Evolutionary conservation across 2,888 invertebrate species (phyloP).

Genomic region (Ornithoptera priamus): DNA sequence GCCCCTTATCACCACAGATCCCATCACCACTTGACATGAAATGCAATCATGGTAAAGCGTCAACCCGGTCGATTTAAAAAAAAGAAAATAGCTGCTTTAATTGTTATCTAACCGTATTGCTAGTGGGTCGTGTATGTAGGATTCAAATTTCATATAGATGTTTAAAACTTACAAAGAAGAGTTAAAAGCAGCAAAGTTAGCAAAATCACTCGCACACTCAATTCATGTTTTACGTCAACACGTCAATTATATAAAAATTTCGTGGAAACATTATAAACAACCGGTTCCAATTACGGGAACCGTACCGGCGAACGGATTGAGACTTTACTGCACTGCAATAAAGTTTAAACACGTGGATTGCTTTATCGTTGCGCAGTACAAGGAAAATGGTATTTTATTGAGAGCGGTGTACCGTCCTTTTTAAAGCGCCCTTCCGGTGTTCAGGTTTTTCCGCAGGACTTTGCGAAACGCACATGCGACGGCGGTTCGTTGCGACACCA

Average conservation of each 20-base stretch:
- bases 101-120: too few species aligned
- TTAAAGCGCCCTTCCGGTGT: constrained; percentile 12
- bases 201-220: too few species aligned
- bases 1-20: too few species aligned
- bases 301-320: not conserved
- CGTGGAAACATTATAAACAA: constrained; percentile 12
- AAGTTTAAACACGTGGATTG: not conserved
- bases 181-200: too few species aligned
- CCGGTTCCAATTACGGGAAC: too few species aligned
- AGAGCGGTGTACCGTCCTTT: not conserved
- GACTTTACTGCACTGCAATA: constrained; percentile 1
- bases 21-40: too few species aligned
- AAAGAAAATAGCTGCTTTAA: too few species aligned
- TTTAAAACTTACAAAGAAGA: too few species aligned
- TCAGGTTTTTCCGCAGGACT: constrained; percentile 29
- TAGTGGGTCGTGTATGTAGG: too few species aligned
- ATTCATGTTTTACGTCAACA: not conserved
- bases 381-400: constrained; percentile 16
- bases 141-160: too few species aligned
- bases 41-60: too few species aligned
- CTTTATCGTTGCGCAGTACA: constrained; percentile 1
- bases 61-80: too few species aligned
- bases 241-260: constrained; percentile 16
- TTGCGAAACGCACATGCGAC: constrained; percentile 17
- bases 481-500: constrained; percentile 9